phyloP scores from a whole-genome alignment of 1,140 invertebrate species.

The Leptopilina clavipes region DNA sequence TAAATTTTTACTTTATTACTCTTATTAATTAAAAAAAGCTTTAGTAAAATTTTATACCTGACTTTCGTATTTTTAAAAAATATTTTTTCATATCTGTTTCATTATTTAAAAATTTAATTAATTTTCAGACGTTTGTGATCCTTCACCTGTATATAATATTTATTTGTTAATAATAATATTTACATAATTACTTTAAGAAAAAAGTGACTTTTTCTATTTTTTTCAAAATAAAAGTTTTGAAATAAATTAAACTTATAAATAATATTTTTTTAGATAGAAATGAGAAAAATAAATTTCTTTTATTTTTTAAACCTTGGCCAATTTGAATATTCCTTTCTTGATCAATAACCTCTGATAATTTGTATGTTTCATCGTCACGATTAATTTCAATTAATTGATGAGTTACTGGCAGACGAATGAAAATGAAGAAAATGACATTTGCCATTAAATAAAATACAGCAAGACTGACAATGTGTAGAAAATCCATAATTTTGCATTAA shows the following conservation, averaged over 20 bases:
- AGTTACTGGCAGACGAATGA: not conserved
- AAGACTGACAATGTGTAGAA: not conserved
- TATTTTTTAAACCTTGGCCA: constrained; percentile 9
- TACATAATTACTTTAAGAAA: too few species aligned
- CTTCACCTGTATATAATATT: constrained; percentile 1
- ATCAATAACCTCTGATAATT: not conserved
- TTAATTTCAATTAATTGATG: not conserved
- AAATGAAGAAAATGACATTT: constrained; percentile 18
- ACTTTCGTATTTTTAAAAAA: too few species aligned
- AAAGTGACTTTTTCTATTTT: too few species aligned
- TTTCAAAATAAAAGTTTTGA: too few species aligned
- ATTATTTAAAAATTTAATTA: not conserved
- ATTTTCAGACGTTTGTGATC: not conserved
- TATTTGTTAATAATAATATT: too few species aligned
- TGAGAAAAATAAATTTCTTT: not conserved
- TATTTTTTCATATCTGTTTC: too few species aligned
- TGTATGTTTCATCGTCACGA: not conserved
- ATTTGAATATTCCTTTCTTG: not conserved
- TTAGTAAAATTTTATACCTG: too few species aligned
- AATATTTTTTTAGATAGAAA: not conserved
- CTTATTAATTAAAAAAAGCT: too few species aligned
- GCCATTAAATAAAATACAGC: constrained; percentile 19
- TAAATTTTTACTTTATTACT: too few species aligned
- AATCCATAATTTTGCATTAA: constrained; percentile 5
- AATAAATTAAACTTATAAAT: too few species aligned